These are phyloP conservation scores for Andricus quercusramuli DNA, from an alignment of 2,888 invertebrate genomes.

Conservation along the genomic window DNA sequence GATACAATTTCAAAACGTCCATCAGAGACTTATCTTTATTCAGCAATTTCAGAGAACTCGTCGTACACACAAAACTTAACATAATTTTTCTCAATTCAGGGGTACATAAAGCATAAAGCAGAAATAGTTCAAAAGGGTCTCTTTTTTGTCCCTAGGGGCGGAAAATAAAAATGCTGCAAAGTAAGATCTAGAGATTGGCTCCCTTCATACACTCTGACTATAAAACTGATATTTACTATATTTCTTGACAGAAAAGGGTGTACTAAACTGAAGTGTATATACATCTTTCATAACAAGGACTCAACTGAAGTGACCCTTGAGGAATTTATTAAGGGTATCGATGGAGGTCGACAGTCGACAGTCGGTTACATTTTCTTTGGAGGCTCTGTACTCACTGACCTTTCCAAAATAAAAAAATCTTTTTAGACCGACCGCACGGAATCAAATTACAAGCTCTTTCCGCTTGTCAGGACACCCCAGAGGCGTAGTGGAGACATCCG, in stretches of 20 bases:
- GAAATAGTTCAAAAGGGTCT: not conserved
- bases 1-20: too few species aligned
- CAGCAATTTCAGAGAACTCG: too few species aligned
- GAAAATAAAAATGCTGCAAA: slow-evolving; percentile 22
- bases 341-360: not conserved
- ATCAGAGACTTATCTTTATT: too few species aligned
- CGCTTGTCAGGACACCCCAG: slow-evolving; percentile 9
- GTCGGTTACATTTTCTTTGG: not conserved
- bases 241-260: not conserved
- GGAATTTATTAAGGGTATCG: slow-evolving; percentile 19
- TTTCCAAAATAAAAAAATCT: slow-evolving; percentile 27
- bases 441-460: slow-evolving; percentile 39
- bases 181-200: not conserved
- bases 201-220: slow-evolving; percentile 8
- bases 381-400: not conserved
- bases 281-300: not conserved
- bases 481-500: slow-evolving; percentile 25
- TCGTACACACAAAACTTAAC: too few species aligned
- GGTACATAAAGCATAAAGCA: not conserved
- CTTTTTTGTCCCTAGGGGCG: not conserved
- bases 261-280: not conserved
- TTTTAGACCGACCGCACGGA: not conserved
- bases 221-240: slow-evolving; percentile 5
- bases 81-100: too few species aligned
- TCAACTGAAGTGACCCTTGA: slow-evolving; percentile 18